These are phyloP conservation scores for Temnothorax curvispinosus DNA, from an alignment of 1,140 invertebrate genomes.

Conservation along the genomic window DNA sequence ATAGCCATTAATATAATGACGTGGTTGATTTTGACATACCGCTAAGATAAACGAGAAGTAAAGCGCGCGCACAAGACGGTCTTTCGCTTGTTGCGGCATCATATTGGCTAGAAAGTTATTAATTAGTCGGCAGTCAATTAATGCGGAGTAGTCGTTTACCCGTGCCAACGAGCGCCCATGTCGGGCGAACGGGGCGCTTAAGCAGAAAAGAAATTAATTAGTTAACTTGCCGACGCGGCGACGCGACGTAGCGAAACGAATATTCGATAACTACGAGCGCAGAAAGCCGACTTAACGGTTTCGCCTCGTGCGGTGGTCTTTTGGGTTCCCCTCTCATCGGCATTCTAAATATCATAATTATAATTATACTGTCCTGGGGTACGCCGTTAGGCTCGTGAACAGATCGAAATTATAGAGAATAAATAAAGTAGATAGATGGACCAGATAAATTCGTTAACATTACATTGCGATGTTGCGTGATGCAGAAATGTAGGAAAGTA, in stretches of 20 bases:
- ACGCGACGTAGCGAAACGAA: slow-evolving; percentile 58
- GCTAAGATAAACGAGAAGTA: slow-evolving; percentile 51
- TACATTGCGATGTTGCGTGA: neutral
- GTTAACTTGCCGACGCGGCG: slow-evolving; percentile 50
- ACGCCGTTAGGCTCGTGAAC: neutral
- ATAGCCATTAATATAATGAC: slow-evolving; percentile 61
- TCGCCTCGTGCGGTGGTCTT: slow-evolving; percentile 7
- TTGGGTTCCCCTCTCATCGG: neutral
- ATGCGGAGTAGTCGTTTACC: slow-evolving; percentile 29
- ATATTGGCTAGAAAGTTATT: slow-evolving; percentile 59
- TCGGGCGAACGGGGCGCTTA: slow-evolving; percentile 14
- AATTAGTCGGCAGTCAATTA: slow-evolving; percentile 71
- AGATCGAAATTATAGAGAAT: neutral
- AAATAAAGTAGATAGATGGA: neutral
- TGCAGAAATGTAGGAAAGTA: neutral
- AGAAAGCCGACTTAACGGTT: slow-evolving; percentile 26
- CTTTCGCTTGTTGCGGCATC: slow-evolving; percentile 1
- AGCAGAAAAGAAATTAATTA: slow-evolving; percentile 78
- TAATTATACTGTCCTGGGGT: slow-evolving; percentile 1
- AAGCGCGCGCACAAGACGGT: slow-evolving; percentile 54
- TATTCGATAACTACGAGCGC: slow-evolving; percentile 72
- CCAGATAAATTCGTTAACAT: neutral
- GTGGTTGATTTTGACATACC: slow-evolving; percentile 53
- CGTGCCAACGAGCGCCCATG: slow-evolving; percentile 15
- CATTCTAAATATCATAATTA: slow-evolving; percentile 37